Percentiles rank a stretch among this genome's conserved stretches.
phyloP scores from a whole-genome alignment of 2,888 invertebrate species.

The Apamea epomidion region DNA sequence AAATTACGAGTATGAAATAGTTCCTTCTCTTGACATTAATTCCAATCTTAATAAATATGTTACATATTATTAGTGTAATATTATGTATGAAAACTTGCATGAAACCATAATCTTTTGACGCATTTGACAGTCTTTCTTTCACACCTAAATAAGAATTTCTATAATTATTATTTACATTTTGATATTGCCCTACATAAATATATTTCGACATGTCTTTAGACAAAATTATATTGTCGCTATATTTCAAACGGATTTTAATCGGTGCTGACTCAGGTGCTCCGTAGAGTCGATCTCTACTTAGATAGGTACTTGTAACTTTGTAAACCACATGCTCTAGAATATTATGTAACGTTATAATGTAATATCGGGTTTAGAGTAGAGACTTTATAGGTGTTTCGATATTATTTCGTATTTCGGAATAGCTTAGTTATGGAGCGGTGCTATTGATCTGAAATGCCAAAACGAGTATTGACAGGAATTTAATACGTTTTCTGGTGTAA shows the following conservation, averaged over 20 bases:
- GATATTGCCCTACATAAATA: neutral
- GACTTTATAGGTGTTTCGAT: conserved; percentile 19
- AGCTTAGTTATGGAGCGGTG: conserved; percentile 9
- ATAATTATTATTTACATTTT: conserved; percentile 16
- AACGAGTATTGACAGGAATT: neutral
- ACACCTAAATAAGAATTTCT: conserved; percentile 15
- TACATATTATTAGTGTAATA: conserved; percentile 1
- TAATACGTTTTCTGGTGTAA: neutral
- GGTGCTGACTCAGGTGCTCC: conserved; percentile 15
- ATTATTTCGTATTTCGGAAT: conserved; percentile 30
- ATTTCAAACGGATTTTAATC: conserved; percentile 48
- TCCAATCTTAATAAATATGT: conserved; percentile 22
- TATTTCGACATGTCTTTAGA: conserved; percentile 17
- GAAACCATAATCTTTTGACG: conserved; percentile 19
- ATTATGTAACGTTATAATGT: conserved; percentile 48
- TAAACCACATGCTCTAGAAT: conserved; percentile 52
- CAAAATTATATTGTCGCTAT: conserved; percentile 32
- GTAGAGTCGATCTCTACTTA: conserved; percentile 27
- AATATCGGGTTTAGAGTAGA: conserved; percentile 34
- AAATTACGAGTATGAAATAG: conserved; percentile 2
- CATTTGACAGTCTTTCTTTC: conserved; percentile 18
- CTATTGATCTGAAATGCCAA: conserved; percentile 32
- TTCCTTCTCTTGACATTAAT: neutral
- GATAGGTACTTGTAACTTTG: conserved; percentile 35
- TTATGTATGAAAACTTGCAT: conserved; percentile 22